These are phyloP conservation scores for Junonia oenone DNA, from an alignment of 2,888 invertebrate species.

Conservation along the genomic window DNA sequence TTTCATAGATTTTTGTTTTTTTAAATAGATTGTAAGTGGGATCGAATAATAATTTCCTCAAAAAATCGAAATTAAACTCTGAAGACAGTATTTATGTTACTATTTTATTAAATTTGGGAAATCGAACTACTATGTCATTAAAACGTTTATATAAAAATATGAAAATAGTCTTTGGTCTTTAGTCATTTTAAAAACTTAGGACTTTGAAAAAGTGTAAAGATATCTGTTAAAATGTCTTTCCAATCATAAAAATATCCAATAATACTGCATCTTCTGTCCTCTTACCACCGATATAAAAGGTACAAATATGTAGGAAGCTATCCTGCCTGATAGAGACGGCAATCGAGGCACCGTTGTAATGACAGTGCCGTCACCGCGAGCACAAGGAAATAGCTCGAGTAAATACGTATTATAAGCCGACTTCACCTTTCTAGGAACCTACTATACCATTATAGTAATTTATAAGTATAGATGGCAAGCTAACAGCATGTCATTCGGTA, in stretches of 20 bases:
- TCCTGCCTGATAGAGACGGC: slow-evolving; percentile 48
- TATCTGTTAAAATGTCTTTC: too few species aligned
- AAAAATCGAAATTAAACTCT: too few species aligned
- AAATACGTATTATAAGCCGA: slow-evolving; percentile 57
- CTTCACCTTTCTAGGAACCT: slow-evolving; percentile 4
- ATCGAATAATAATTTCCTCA: too few species aligned
- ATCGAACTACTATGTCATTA: too few species aligned
- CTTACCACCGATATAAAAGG: slow-evolving; percentile 3
- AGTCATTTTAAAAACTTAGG: too few species aligned
- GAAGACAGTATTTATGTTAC: too few species aligned
- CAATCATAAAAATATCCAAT: too few species aligned
- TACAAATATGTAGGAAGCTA: slow-evolving; percentile 41
- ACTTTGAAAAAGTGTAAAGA: too few species aligned
- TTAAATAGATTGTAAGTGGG: neutral
- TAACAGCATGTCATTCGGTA: neutral
- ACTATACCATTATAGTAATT: slow-evolving; percentile 1
- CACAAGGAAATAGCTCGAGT: slow-evolving; percentile 51
- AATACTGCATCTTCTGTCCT: neutral
- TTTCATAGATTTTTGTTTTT: neutral
- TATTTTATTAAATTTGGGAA: too few species aligned
- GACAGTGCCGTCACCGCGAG: slow-evolving; percentile 44
- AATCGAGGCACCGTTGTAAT: slow-evolving; percentile 68
- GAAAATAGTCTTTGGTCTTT: too few species aligned
- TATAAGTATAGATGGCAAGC: neutral
- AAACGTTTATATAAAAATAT: too few species aligned